Evolutionary conservation across 1,140 invertebrate genomes (phyloP).

Genomic region (Lycorma delicatula): DNA sequence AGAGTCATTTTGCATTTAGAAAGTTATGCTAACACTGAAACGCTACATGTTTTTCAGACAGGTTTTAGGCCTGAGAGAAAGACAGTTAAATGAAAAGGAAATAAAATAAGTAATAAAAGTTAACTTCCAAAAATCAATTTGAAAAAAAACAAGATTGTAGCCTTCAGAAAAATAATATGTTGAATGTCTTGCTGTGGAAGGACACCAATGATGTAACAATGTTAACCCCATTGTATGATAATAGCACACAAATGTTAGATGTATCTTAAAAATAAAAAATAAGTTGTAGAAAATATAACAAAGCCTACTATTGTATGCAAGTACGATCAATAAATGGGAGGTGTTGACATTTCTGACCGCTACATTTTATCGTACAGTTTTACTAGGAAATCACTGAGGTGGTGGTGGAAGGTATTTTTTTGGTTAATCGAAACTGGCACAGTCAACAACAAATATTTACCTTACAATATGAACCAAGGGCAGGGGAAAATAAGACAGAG

Average conservation of each 20-base stretch:
- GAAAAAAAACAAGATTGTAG: not conserved
- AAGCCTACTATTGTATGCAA: not conserved
- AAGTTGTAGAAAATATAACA: not conserved
- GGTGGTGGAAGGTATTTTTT: slow-evolving; percentile 2
- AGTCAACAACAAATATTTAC: too few relatives aligned
- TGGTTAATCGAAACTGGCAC: slow-evolving; percentile 1
- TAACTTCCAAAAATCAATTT: not conserved
- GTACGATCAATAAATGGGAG: not conserved
- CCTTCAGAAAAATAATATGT: slow-evolving; percentile 3
- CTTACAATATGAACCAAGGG: not conserved
- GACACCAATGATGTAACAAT: not conserved
- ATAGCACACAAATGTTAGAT: not conserved
- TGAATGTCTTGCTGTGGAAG: not conserved
- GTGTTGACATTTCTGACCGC: slow-evolving; percentile 1
- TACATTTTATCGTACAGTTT: slow-evolving; percentile 1
- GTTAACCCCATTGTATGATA: not conserved
- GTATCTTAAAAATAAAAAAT: not conserved
- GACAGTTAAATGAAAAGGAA: too few relatives aligned
- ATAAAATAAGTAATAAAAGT: too few relatives aligned
- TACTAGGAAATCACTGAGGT: not conserved
- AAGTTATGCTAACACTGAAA: too few relatives aligned
- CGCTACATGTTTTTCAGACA: too few relatives aligned
- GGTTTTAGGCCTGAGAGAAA: too few relatives aligned
- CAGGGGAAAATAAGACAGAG: not conserved
- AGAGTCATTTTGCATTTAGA: too few relatives aligned